Base-by-base conservation (phyloP, 2,113 vertebrate species). In the Chelonoidis abingdonii region DNA sequence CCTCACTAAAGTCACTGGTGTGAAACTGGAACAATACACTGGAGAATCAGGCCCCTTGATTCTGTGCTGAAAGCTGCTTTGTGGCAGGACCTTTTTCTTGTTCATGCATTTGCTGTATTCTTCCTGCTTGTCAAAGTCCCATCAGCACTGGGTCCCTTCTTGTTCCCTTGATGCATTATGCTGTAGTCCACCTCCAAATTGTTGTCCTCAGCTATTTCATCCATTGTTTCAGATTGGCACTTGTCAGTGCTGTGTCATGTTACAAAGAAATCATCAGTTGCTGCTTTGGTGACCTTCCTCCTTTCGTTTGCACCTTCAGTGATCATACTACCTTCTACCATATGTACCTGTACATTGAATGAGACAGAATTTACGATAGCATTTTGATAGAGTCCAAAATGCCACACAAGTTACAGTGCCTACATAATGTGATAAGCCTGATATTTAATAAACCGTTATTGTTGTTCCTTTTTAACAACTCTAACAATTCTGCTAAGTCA, bases 131-230 rank as follows among this genome's bases (percentile, higher is more conserved):
- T 91, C 62, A 85, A 59, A 88, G 57, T 22, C 3, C 3, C 69
- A 21, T 25, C 27, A 59, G 47, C 53, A 54, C 44, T 38, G 49
- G 41, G n/a, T 10, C 27, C 52, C 24, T 44, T 65, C 53, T 85
- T 87, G 31, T 52, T 85, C 54, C 76, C 88, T 80, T 78, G 80
- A 83, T 87, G n/a, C n/a, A 62, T 87, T 59, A 19, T 83, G 44
- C 8, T 62, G n/a, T 76, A 16, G 13, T 78, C 62, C 76, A 88
- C 10, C 25, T 29, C 53, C 49, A 38, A 21, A 49, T 86, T 75
- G 52, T 50, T 86, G 65, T 44, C 16, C 50, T 35, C 31, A 87
- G 56, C 9, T 1, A 3, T 86, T 90, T 83, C 13, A 83, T 93
- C 88, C 29, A 10, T 79, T 89, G 59, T 85, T 85, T 89, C 62